Base-by-base conservation (phyloP, 2,113 vertebrate genomes). In the Chaenocephalus aceratus region DNA sequence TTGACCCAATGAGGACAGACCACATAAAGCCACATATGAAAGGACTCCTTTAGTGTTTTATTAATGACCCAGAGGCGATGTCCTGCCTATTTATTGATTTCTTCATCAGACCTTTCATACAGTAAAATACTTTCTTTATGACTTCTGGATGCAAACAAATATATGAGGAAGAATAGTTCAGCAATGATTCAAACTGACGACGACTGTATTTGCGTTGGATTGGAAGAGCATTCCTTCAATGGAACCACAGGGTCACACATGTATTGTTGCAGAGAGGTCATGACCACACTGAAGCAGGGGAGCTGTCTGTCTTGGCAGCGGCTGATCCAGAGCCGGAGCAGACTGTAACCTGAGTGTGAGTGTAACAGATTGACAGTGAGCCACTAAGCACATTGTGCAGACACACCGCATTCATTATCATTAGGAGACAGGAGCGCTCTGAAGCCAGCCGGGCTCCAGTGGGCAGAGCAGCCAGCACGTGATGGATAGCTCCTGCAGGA, bases 31-130 rank as follows among this genome's bases (percentile, higher is more conserved):
- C 83, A 79, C 76, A 77, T 90, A 70, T 91, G 77, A 93, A 91
- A 90, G 90, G n/a, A n/a, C n/a, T n/a, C n/a, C n/a, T n/a, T n/a
- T n/a, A n/a, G 90, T 94, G 89, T 88, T 93, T 94, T 93, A 95
- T 94, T 93, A 80, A 92, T 92, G 83, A 77, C 75, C 56, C 83
- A 69, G 80, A 26, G 78, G 82, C 59, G 18, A 13, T 77, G 63
- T 52, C 81, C 63, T n/a, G 57, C 8, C 71, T 77, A 46, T 83
- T 72, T 86, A 92, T 92, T 72, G 86, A 91, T 89, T 80, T 26
- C 70, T 30, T 83, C 75, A 74, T 89, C 77, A 77, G 26, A 76
- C 59, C 48, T 75, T 60, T 88, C 72, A 84, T 30, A 56, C 45
- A 57, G 75, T 72, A 36, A 61, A 58, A 48, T 14, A 72, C 66